Percentiles rank a stretch among this genome's conserved stretches.
Evolutionary conservation across 37 sponge, comb jelly and placozoan species (phyloP).

Genomic region (Tethya wilhelma): DNA sequence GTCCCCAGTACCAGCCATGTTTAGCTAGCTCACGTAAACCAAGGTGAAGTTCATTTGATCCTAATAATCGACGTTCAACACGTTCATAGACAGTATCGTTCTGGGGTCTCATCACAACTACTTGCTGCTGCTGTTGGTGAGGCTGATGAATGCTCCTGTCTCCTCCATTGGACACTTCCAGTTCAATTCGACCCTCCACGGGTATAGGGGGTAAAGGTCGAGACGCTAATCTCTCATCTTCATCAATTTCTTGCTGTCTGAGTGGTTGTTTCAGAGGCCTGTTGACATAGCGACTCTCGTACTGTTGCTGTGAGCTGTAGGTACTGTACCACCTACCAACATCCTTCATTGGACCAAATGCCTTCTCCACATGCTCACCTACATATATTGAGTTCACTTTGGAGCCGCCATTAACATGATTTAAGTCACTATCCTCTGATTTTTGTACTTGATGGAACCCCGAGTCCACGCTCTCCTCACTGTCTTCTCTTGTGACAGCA

Average conservation of each 20-base stretch:
- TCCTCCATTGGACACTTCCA: not conserved
- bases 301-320: constrained; percentile 8
- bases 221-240: constrained; percentile 58
- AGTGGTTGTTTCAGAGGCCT: not conserved
- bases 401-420: not conserved
- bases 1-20: constrained; percentile 98
- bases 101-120: not conserved
- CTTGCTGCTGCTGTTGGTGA: not conserved
- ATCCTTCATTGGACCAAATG: constrained; percentile 91
- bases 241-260: constrained; percentile 1
- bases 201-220: constrained; percentile 73
- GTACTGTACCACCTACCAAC: constrained; percentile 69
- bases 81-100: constrained; percentile 56
- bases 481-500: constrained; percentile 20
- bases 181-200: not conserved
- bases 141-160: not conserved
- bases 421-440: not conserved
- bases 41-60: constrained; percentile 40
- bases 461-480: constrained; percentile 58
- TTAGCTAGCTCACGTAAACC: constrained; percentile 71
- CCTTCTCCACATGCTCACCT: constrained; percentile 57
- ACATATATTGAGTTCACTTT: constrained; percentile 40
- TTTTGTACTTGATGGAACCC: constrained; percentile 18
- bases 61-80: constrained; percentile 37
- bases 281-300: constrained; percentile 30